Percentiles rank a stretch among this genome's conserved stretches.
Evolutionary conservation across 2,113 vertebrate genomes (phyloP).

Genomic region (Dicrurus megarhynchus): DNA sequence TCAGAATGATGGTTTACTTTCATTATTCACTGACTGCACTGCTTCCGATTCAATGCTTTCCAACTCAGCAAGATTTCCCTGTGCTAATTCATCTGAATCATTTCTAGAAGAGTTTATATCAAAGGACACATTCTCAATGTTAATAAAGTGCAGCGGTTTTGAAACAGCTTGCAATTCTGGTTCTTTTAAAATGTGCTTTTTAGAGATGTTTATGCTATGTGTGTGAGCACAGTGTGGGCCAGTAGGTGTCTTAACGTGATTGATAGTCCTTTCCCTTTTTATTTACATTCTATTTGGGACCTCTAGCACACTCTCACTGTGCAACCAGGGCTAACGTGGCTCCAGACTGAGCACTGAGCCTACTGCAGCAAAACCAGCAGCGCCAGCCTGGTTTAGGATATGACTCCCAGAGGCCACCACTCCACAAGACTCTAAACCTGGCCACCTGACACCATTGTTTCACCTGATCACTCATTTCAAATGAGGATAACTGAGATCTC

Average conservation of each 20-base stretch:
- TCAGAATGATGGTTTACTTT: conserved; percentile 46
- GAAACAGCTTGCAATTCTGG: background rate
- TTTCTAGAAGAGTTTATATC: conserved; percentile 41
- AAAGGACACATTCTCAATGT: conserved; percentile 34
- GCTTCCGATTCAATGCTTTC: conserved; percentile 25
- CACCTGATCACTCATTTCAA: background rate
- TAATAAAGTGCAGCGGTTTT: conserved; percentile 29
- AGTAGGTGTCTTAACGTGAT: background rate
- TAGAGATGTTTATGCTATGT: background rate
- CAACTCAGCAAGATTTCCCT: conserved; percentile 50
- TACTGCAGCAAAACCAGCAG: background rate
- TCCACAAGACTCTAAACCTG: background rate
- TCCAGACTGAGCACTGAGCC: background rate
- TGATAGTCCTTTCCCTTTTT: background rate
- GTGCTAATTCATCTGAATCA: conserved; percentile 58
- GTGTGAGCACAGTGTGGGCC: background rate
- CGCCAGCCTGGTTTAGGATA: fast-evolving
- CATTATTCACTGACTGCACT: conserved; percentile 50
- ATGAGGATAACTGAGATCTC: background rate
- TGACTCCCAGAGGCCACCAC: background rate
- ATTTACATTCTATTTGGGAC: background rate
- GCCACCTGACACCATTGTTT: background rate
- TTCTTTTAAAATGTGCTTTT: background rate
- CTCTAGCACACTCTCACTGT: background rate
- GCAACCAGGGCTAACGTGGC: fast-evolving